These are phyloP conservation scores for Gymnopithys bicolor DNA, from an alignment of 2,797 vertebrate species.

Conservation along the genomic window DNA sequence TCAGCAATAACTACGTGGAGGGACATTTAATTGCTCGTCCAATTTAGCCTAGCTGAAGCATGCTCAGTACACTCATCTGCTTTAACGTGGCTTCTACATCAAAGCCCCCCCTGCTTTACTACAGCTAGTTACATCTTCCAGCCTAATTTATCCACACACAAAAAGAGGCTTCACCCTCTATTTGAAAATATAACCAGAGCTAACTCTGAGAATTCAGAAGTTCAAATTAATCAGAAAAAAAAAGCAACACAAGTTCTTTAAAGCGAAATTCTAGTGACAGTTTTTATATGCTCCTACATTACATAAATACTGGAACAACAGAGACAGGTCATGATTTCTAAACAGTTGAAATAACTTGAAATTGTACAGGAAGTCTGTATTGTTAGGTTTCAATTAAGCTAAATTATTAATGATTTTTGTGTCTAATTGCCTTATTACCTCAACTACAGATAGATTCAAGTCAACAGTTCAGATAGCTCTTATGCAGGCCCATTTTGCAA, in stretches of 20 bases:
- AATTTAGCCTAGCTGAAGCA: conserved; percentile 4
- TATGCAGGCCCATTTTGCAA: background rate
- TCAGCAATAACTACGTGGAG: conserved; percentile 23
- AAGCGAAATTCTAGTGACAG: background rate
- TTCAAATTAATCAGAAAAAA: background rate
- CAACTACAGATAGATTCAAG: background rate
- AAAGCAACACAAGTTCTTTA: background rate
- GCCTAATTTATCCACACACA: background rate
- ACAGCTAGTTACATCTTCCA: background rate
- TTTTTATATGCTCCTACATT: background rate
- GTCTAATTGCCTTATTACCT: conserved; percentile 32
- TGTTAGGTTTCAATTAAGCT: conserved; percentile 46
- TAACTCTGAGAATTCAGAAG: background rate
- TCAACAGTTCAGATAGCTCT: conserved; percentile 6
- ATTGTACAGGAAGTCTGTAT: background rate
- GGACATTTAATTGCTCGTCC: conserved; percentile 25
- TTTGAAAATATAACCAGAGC: conserved; percentile 1
- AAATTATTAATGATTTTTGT: conserved; percentile 59
- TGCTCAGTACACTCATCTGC: conserved; percentile 7
- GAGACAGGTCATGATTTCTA: background rate
- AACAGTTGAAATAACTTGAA: conserved; percentile 10
- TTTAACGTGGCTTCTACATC: background rate
- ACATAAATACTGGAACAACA: background rate
- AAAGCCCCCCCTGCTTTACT: background rate
- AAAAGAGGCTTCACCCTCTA: background rate